Evolutionary conservation across 2,797 vertebrate genomes (phyloP).

Genomic region (Sorex maritimensis): DNA sequence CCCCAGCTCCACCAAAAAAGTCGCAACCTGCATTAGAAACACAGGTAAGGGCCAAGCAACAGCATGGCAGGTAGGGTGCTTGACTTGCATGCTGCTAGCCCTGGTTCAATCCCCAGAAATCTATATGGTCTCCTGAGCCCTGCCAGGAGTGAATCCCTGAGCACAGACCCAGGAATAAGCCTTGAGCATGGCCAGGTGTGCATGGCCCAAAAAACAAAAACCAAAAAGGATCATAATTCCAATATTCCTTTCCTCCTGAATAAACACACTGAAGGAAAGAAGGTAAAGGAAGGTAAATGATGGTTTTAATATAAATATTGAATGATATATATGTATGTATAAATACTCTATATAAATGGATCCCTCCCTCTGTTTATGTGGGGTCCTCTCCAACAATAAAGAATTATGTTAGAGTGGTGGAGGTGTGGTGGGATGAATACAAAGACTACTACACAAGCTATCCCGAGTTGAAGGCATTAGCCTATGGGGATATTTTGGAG

Average conservation of each 20-base stretch:
- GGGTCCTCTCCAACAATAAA: slow-evolving; percentile 76
- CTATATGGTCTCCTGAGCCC: too few species aligned
- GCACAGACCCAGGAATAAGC: too few species aligned
- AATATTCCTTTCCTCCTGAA: slow-evolving; percentile 35
- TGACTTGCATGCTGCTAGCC: too few species aligned
- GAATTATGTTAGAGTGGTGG: slow-evolving; percentile 99
- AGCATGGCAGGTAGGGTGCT: too few species aligned
- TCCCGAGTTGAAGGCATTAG: slow-evolving; percentile 96
- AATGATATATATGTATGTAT: neutral
- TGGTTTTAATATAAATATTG: slow-evolving; percentile 27
- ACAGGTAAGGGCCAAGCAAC: too few species aligned
- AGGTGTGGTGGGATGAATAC: slow-evolving; percentile 99
- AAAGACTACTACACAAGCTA: slow-evolving; percentile 99
- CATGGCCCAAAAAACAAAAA: too few species aligned
- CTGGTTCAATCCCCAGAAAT: too few species aligned
- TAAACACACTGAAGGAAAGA: slow-evolving; percentile 30
- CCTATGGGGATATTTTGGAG: slow-evolving; percentile 96
- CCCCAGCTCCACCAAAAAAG: neutral
- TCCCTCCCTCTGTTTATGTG: too few species aligned
- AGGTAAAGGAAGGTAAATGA: neutral
- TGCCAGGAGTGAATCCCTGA: too few species aligned
- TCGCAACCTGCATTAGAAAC: neutral
- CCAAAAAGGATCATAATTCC: neutral
- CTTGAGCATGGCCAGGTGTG: too few species aligned
- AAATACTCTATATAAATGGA: too few species aligned